phyloP scores from a whole-genome alignment of 1,140 invertebrate species.

The Listronotus bonariensis region DNA sequence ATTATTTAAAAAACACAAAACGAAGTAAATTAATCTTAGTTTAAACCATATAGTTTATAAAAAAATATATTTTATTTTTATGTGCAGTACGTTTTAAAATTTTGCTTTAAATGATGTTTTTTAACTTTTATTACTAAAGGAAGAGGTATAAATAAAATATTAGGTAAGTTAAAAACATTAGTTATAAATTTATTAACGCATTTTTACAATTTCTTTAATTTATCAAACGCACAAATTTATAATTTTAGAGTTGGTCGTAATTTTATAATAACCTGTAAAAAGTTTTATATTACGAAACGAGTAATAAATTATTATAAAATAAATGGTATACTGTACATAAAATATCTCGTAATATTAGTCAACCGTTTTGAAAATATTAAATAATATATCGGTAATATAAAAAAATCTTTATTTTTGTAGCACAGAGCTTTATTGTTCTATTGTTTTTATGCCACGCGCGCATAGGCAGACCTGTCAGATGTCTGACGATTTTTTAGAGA shows the following conservation, averaged over 20 bases:
- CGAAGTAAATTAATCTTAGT: no score
- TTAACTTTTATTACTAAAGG: no score
- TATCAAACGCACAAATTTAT: slow-evolving; percentile 31
- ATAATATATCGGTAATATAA: slow-evolving; percentile 17
- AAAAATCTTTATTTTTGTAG: slow-evolving; percentile 35
- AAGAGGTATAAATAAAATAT: no score
- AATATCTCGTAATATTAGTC: slow-evolving; percentile 28
- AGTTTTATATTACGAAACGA: slow-evolving; percentile 23
- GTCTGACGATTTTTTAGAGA: slow-evolving; percentile 47
- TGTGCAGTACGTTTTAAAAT: no score
- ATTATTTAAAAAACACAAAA: no score
- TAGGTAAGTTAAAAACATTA: no score
- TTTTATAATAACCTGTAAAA: slow-evolving; percentile 11
- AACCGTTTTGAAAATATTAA: slow-evolving; percentile 17
- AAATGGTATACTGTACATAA: slow-evolving; percentile 26
- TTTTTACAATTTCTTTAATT: slow-evolving; percentile 14
- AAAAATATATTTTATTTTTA: no score
- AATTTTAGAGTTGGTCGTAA: slow-evolving; percentile 21
- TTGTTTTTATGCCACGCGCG: slow-evolving; percentile 13
- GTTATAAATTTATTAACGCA: slow-evolving; percentile 1
- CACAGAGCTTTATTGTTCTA: slow-evolving; percentile 21
- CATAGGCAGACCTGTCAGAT: slow-evolving; percentile 40
- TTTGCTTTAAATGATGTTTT: no score
- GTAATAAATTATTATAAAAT: slow-evolving; percentile 13
- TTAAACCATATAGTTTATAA: no score